Evolutionary conservation across 2,797 vertebrate species (phyloP), one percentile per base, ranked within the genome.

Genomic region (Tadarida brasiliensis): DNA sequence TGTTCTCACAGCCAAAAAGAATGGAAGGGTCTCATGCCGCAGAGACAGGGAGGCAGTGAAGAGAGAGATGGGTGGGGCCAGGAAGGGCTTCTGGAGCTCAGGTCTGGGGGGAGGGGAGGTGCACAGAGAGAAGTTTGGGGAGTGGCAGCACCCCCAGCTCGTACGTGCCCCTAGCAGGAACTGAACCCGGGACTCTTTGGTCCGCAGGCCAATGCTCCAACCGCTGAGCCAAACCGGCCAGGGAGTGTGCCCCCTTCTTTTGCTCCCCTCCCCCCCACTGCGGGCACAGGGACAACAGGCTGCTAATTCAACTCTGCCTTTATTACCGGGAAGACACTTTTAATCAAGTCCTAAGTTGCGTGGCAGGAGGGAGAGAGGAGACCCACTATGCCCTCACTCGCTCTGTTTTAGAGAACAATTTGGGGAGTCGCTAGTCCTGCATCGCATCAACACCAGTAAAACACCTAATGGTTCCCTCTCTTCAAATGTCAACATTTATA

Each of bases 391-490:
- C 49, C 84, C 87, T 91, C 91, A 28, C 39, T 77, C 80, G 59
- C 51, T 74, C 1, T 19, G 67, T 54, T 91, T 51, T 59, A 87
- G 73, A 95, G 84, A 87, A 88, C 1, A 10, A 5, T 76, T 61
- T 16, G 16, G 63, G 70, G 49, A 39, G 83, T 54, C 0, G 5
- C 54, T 86, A 90, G 94, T 61, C 56, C 83, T 49, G 39, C 57
- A 86, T 97, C 78, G 8, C 22, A 30, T 96, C 77, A 97, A 95
- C 81, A 92, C 76, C 88, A 65, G 47, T 88, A 91, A 96, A 96
- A 65, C 14, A 47, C 51, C 78, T 4, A 59, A 56, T 3, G 28
- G 81, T 59, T 97, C 67, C 81, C 73, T 63, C 70, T 88, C 57
- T 59, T 71, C 76, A 95, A 83, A 68, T 68, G 90, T 94, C 97